Evolutionary conservation across 2,888 invertebrate species (phyloP), one percentile per base, ranked within the genome.

Genomic region (Reticulitermes lucifugus): DNA sequence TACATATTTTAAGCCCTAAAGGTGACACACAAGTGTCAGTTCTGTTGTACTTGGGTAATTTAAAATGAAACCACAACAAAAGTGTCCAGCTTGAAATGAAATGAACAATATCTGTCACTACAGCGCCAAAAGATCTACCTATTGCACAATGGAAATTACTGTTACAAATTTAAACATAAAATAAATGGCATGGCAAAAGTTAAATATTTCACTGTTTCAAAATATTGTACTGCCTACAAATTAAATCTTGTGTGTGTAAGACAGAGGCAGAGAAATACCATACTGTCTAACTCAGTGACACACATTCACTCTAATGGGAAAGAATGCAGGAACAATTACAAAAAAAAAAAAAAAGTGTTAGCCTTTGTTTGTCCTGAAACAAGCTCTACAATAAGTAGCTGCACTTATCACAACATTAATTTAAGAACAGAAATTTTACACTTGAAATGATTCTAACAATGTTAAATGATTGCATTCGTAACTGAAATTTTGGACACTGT

Each of bases 361-460:
- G 51, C 51, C 77, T 77, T 77, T 46, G 2, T 41, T 4, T 73
- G 35, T 22, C 25, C 21, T 46, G 22, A 46, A 77, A 75, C 0
- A 29, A 77, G 14, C 46, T 4, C 51, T 43, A 46, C 25, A 41
- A 73, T 73, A 14, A 1, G 41, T 18, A 73, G 73, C 7, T 77
- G 77, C n/a, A 41, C n/a, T 41, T n/a, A 43, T 77, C 75, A 75
- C 75, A 77, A 77, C 77, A 77, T 43, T 46, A 46, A n/a, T 77
- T 51, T n/a, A 7, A 46, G 4, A 46, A 46, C 25, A 46, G 10
- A 77, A 77, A 77, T 22, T 77, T 77, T 77, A 35, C 9, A 35
- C 25, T 25, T 35, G 35, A 35, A 35, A 35, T 3, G 2, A 35
- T 35, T 35, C 35, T 35, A 4, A 35, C 35, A 35, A 4, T 35